Evolutionary conservation across 2,888 invertebrate species (phyloP).

Genomic region (Phymatocera aterrima): DNA sequence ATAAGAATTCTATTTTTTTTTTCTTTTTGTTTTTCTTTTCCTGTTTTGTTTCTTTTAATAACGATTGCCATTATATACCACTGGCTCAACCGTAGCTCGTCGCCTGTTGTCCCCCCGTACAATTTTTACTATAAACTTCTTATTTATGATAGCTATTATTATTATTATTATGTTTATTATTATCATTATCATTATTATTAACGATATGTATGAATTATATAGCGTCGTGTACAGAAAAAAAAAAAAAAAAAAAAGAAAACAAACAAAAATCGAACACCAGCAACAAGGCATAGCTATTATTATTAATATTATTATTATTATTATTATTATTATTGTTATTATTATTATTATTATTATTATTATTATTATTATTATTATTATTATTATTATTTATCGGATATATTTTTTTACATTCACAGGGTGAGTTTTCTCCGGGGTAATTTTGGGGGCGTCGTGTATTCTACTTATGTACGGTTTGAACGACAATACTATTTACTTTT

Average conservation of each 20-base stretch:
- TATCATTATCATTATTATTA: slow-evolving; percentile 56
- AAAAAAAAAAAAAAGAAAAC: background rate
- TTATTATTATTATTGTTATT: slow-evolving; percentile 48
- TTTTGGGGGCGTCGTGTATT: too few species aligned
- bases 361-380: slow-evolving; percentile 59
- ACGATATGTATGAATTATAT: slow-evolving; percentile 52
- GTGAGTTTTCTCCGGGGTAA: slow-evolving; percentile 47
- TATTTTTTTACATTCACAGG: slow-evolving; percentile 47
- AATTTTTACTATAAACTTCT: slow-evolving; percentile 71
- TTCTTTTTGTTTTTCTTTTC: too few species aligned
- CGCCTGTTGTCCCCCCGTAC: slow-evolving; percentile 64
- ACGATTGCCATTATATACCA: too few species aligned
- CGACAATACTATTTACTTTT: too few species aligned
- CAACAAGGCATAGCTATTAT: slow-evolving; percentile 50
- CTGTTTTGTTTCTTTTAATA: too few species aligned
- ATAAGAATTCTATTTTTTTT: too few species aligned
- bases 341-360: slow-evolving; percentile 56
- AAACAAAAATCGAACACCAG: too few species aligned
- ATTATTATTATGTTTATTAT: slow-evolving; percentile 60
- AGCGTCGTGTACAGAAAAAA: slow-evolving; percentile 62
- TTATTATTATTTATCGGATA: slow-evolving; percentile 51
- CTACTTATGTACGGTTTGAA: too few species aligned
- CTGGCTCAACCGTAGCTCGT: background rate
- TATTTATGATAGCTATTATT: slow-evolving; percentile 70
- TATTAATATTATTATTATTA: background rate